phyloP scores from a whole-genome alignment of 2,797 vertebrate genomes.

The Halcyon badia region DNA sequence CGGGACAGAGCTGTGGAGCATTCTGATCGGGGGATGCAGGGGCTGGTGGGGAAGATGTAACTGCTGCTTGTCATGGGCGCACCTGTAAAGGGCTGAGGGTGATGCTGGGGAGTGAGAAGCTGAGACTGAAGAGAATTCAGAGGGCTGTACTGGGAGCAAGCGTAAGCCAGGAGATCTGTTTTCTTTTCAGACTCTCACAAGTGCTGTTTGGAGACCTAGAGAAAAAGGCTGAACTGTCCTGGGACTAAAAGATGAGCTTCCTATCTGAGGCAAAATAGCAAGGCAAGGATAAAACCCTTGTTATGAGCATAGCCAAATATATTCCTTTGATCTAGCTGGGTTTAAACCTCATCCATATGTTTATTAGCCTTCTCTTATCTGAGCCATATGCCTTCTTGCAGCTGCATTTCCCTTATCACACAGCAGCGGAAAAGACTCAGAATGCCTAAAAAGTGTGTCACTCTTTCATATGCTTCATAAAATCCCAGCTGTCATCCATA shows the following conservation, averaged over 20 bases:
- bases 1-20: not conserved
- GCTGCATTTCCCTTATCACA: slow-evolving; percentile 19
- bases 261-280: not conserved
- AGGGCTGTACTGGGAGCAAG: not conserved
- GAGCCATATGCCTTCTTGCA: slow-evolving; percentile 5
- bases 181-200: not conserved
- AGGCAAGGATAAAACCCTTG: not conserved
- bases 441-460: not conserved
- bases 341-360: slow-evolving; percentile 53
- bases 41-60: not conserved
- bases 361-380: slow-evolving; percentile 48
- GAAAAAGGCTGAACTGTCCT: not conserved
- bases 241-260: not conserved
- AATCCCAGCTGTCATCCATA: not conserved
- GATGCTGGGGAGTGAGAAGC: not conserved
- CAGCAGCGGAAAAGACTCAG: not conserved
- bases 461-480: not conserved
- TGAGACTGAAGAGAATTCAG: not conserved
- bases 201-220: not conserved
- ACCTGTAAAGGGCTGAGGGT: not conserved
- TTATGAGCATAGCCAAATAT: not conserved
- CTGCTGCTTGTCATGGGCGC: not conserved
- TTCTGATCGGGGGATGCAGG: not conserved
- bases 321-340: slow-evolving; percentile 45
- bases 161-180: not conserved